phyloP scores from a whole-genome alignment of 2,797 vertebrate species.

The Clarias platycephalus region DNA sequence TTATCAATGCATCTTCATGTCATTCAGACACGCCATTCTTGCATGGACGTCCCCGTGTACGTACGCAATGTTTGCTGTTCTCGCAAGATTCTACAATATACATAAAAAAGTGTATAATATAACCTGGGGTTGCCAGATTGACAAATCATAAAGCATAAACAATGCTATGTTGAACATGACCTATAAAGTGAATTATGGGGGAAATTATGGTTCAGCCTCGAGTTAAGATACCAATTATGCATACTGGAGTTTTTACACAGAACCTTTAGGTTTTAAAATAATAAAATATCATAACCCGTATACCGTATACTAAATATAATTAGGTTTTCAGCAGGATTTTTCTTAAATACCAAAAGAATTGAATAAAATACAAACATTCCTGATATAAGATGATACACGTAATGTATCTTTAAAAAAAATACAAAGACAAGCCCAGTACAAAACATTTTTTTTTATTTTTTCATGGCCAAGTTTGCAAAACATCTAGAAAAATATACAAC shows the following conservation, averaged over 20 bases:
- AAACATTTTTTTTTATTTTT: slow-evolving; percentile 78
- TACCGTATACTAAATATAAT: not conserved
- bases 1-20: too few species aligned
- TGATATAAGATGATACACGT: not conserved
- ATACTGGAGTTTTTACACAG: not conserved
- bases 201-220: too few species aligned
- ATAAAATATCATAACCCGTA: not conserved
- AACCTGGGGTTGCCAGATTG: too few species aligned
- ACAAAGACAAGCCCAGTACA: slow-evolving; percentile 62
- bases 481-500: slow-evolving; percentile 89
- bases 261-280: not conserved
- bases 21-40: too few species aligned
- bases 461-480: slow-evolving; percentile 83
- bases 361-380: not conserved
- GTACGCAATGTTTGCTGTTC: too few species aligned
- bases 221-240: not conserved
- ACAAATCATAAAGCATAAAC: too few species aligned
- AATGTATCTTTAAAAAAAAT: not conserved
- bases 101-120: too few species aligned
- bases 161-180: too few species aligned
- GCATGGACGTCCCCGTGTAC: too few species aligned
- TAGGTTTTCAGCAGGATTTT: not conserved
- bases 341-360: too few species aligned
- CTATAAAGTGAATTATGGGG: not conserved
- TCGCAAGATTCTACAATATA: too few species aligned